Evolutionary conservation across 2,113 vertebrate species (phyloP), one percentile per base, ranked within the genome.

Genomic region (Nesoenas mayeri): DNA sequence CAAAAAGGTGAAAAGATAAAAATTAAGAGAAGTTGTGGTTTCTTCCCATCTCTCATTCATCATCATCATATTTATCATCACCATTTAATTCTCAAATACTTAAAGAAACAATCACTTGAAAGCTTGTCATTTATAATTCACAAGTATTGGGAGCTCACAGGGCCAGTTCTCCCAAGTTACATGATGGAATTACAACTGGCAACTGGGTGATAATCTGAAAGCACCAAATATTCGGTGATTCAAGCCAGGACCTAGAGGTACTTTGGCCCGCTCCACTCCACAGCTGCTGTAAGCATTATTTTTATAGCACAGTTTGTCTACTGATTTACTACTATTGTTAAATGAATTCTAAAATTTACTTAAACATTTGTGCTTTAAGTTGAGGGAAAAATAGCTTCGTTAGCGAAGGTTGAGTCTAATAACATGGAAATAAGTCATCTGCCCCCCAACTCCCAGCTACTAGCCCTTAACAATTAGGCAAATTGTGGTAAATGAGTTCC

Each of bases 261-360:
- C 87, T 92, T 93, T 95, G 95, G 93, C 86, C 81, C 25, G n/a
- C 38, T 95, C 85, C 70, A 47, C 81, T 86, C 84, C 73, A 80
- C 95, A 95, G 89, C 91, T 96, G 95, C 71, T 89, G 4, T 73
- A 82, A 60, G 85, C 93, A 75, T 89, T 90, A 69, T 88, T 97
- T 97, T 95, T 91, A 94, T 12, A 78, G 78, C 83, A 70, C 57
- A 67, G 70, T 94, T 96, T 95, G 61, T 97, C 91, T 89, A 48
- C 79, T 92, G 72, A 96, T 96, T 96, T 82, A 92, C 87, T 94
- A 77, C 42, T 91, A 86, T 82, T 96, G 78, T 86, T 95, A 97
- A 91, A 95, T 72, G 70, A 83, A 96, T 96, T 92, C 74, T 84
- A 74, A 97, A 96, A 96, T 94, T 93, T 96, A 60, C 75, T 89